phyloP scores from a whole-genome alignment of 1,140 invertebrate genomes.

The Scaptomyza pallida region DNA sequence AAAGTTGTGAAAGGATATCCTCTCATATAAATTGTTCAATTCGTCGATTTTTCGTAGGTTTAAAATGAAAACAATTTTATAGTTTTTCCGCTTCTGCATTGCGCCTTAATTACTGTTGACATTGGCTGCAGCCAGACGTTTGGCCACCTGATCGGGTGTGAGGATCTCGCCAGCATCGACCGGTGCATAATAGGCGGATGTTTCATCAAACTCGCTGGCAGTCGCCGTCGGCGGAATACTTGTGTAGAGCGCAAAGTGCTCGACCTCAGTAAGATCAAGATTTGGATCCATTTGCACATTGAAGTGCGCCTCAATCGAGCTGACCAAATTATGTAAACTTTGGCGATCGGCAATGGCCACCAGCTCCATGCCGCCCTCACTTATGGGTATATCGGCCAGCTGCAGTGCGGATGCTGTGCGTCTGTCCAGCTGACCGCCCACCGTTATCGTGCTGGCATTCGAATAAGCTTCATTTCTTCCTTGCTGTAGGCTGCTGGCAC shows the following conservation, averaged over 20 bases:
- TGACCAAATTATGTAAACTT: conserved; percentile 77
- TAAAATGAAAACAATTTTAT: conserved; percentile 29
- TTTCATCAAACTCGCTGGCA: conserved; percentile 93
- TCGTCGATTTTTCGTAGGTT: conserved; percentile 30
- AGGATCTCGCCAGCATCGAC: conserved; percentile 89
- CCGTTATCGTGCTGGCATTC: conserved; percentile 74
- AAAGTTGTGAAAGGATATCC: conserved; percentile 16
- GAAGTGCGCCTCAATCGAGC: conserved; percentile 78
- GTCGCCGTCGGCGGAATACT: conserved; percentile 92
- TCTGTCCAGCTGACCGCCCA: conserved; percentile 71
- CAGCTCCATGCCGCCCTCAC: conserved; percentile 82
- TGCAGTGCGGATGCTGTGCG: conserved; percentile 82
- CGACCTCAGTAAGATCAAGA: conserved; percentile 91
- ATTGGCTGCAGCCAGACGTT: conserved; percentile 68
- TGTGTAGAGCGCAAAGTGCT: conserved; percentile 93
- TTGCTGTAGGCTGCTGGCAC: conserved; percentile 69
- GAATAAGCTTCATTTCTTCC: conserved; percentile 68
- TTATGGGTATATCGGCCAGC: conserved; percentile 80
- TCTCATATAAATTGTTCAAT: conserved; percentile 13
- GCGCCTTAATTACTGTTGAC: conserved; percentile 50
- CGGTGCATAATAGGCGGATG: conserved; percentile 93
- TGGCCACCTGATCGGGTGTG: conserved; percentile 79
- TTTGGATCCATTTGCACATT: conserved; percentile 83
- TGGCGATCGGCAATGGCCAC: conserved; percentile 83
- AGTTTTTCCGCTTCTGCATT: conserved; percentile 15